Conservation (phyloP, 2,888 invertebrate genomes). For the Pseudococcus longispinus region DNA sequence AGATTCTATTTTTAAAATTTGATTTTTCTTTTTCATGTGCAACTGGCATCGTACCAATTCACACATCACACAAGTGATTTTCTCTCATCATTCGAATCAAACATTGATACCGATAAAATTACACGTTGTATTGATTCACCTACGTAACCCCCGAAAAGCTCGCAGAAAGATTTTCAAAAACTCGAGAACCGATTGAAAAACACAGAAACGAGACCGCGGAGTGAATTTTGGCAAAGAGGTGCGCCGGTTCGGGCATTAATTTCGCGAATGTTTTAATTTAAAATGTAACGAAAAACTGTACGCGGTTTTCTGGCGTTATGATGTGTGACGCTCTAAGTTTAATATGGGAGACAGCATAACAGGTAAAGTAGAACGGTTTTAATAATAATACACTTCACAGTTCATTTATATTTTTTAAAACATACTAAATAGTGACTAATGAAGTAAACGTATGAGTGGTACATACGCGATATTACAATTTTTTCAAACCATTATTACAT, state of each 20-base stretch:
- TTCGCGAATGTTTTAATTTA: constrained; percentile 33
- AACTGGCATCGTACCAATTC: constrained; percentile 26
- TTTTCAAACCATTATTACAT: not conserved
- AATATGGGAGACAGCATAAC: constrained; percentile 54
- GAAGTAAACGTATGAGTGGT: not conserved
- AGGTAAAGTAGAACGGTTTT: constrained; percentile 50
- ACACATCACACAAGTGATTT: constrained; percentile 23
- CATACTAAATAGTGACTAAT: constrained; percentile 16
- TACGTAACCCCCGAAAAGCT: not conserved
- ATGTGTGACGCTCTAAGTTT: constrained; percentile 49
- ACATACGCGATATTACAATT: not conserved
- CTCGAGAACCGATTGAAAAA: not conserved
- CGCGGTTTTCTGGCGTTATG: constrained; percentile 38
- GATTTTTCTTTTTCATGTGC: constrained; percentile 27
- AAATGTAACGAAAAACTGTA: constrained; percentile 42
- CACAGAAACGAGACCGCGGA: not conserved
- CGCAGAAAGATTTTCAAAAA: not conserved
- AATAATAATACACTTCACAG: constrained; percentile 17
- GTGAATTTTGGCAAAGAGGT: not conserved
- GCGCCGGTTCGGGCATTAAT: constrained; percentile 11
- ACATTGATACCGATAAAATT: not conserved
- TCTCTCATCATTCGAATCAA: constrained; percentile 36
- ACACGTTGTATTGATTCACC: not conserved
- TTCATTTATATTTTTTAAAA: constrained; percentile 23
- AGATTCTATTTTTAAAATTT: constrained; percentile 39